Conservation (phyloP, 2,797 vertebrate species). For the Octomys mimax region DNA sequence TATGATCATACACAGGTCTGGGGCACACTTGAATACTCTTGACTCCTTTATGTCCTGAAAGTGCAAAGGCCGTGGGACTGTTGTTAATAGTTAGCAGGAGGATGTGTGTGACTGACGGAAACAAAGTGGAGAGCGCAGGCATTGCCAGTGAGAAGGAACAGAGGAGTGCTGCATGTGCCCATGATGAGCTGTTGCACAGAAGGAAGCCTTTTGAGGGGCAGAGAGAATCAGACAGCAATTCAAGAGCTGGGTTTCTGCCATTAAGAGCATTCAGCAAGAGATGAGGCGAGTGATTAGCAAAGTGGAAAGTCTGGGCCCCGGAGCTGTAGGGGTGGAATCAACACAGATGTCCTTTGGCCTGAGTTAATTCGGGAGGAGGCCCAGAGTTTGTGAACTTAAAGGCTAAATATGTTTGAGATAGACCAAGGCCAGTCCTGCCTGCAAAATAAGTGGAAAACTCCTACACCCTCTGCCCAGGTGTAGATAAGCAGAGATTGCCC, state of each 20-base stretch:
- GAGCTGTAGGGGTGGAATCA: constrained; percentile 54
- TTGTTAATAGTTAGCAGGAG: constrained; percentile 4
- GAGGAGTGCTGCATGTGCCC: constrained; percentile 40
- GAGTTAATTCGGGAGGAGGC: constrained; percentile 54
- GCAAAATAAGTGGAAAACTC: constrained; percentile 69
- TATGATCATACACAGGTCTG: background rate
- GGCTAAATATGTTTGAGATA: constrained; percentile 74
- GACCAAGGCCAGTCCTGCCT: constrained; percentile 69
- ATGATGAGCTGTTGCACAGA: constrained; percentile 57
- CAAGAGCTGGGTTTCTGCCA: constrained; percentile 75
- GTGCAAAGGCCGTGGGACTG: constrained; percentile 5
- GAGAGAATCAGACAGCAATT: constrained; percentile 73
- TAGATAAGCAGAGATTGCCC: constrained; percentile 57
- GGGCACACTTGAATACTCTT: background rate
- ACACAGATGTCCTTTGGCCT: constrained; percentile 77
- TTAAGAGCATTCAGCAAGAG: constrained; percentile 77
- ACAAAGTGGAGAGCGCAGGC: constrained; percentile 38
- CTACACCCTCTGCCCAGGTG: constrained; percentile 66
- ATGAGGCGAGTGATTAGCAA: constrained; percentile 74
- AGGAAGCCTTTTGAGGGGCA: constrained; percentile 61
- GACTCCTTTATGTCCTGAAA: constrained; percentile 24
- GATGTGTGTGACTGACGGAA: constrained; percentile 50
- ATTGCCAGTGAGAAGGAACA: constrained; percentile 64
- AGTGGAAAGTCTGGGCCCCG: constrained; percentile 56
- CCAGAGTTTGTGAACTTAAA: constrained; percentile 69